Base-by-base conservation (phyloP, 1,140 invertebrate species). In the Periplaneta americana region DNA sequence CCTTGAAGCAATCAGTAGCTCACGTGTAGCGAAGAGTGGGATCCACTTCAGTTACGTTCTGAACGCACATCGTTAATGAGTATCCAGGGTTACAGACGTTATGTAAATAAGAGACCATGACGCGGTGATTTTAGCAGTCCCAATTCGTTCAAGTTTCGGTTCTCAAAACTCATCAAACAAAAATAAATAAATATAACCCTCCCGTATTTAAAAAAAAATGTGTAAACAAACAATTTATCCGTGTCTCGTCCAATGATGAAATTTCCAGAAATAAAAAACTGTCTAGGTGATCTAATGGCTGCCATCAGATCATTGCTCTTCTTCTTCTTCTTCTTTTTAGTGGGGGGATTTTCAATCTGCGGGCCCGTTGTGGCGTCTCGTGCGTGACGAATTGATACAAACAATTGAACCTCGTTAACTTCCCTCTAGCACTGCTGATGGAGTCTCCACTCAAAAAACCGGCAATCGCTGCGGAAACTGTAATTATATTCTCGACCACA, bases 331-430 rank as follows among this genome's bases (percentile, higher is more conserved):
- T 66, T n/a, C 28, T 66, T 66, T 66, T 5, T 28, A n/a, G n/a
- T n/a, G 48, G 28, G 22, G 22, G 10, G 48, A 66, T n/a, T 66
- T 66, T 66, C 48, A 66, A 66, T 66, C 48, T 66, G 10, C 22
- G 11, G 48, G 1, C 22, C 39, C 17, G 32, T 28, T 33, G 32
- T 22, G 28, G 75, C 2, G 4, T 13, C 33, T 77, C 75, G 75
- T 77, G 75, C 31, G 75, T 77, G 75, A 36, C 75, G 75, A 36
- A 77, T 77, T 31, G 32, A 18, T 10, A 34, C 35, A 34, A 77
- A 77, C 75, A 77, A 77, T 34, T 77, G 75, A 77, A 77, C 33
- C 75, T 77, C 75, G 75, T 77, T 77, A 77, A 77, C 75, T 36
- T 66, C 22, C 48, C 48, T 66, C 48, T 66, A 28, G 48, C 48